Percentiles rank a stretch among this genome's conserved stretches.
phyloP scores from a whole-genome alignment of 2,113 vertebrate genomes.

The Tachuris rubrigastra region DNA sequence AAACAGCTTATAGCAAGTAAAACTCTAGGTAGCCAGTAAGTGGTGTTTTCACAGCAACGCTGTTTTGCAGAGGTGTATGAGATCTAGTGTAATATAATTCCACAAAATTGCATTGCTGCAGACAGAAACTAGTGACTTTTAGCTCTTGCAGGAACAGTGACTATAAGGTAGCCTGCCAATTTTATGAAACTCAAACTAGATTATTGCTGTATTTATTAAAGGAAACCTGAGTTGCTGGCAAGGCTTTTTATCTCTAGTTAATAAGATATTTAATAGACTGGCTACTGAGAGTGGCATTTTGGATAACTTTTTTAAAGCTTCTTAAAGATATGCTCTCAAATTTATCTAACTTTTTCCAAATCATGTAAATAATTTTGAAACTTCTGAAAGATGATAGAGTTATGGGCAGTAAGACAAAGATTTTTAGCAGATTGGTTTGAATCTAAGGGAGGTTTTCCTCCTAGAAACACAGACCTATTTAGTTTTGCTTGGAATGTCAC shows the following conservation, averaged over 20 bases:
- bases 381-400: neutral
- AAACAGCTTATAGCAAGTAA: constrained; percentile 79
- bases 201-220: neutral
- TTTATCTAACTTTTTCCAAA: neutral
- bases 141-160: neutral
- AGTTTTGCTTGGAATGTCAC: constrained; percentile 10
- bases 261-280: neutral
- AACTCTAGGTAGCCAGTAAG: constrained; percentile 69
- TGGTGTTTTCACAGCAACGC: constrained; percentile 66
- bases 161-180: neutral
- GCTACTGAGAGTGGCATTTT: neutral
- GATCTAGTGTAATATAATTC: constrained; percentile 27
- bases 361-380: neutral
- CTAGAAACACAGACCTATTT: neutral
- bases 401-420: neutral
- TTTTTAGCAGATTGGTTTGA: neutral
- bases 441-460: constrained; percentile 4
- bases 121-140: neutral
- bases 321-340: neutral
- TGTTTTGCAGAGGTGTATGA: constrained; percentile 28
- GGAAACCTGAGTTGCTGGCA: neutral
- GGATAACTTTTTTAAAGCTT: neutral
- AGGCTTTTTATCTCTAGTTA: neutral
- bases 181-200: neutral
- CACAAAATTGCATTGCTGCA: neutral